Conservation (phyloP, 2,113 vertebrate species). For the Phyllopteryx taeniolatus region DNA sequence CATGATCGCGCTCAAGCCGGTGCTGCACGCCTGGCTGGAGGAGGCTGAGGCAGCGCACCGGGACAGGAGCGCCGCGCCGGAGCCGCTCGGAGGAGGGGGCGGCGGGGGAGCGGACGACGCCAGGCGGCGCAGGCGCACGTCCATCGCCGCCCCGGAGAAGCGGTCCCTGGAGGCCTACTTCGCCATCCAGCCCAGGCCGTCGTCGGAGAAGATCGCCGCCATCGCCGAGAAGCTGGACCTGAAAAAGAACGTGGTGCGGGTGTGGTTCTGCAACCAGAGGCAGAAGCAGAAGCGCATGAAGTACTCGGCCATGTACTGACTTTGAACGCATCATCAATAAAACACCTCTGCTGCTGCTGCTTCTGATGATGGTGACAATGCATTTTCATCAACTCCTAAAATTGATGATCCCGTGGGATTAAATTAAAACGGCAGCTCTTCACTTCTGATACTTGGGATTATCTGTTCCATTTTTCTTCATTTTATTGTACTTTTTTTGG, state of each 20-base stretch:
- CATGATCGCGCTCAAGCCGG: slow-evolving; percentile 91
- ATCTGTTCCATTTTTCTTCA: slow-evolving; percentile 27
- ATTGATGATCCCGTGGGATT: neutral
- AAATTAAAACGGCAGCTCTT: slow-evolving; percentile 7
- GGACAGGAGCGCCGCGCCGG: slow-evolving; percentile 82
- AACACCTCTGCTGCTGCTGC: slow-evolving; percentile 13
- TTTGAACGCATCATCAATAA: slow-evolving; percentile 53
- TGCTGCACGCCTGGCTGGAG: slow-evolving; percentile 91
- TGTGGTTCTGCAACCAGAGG: slow-evolving; percentile 94
- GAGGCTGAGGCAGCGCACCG: slow-evolving; percentile 86
- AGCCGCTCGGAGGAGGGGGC: slow-evolving; percentile 79
- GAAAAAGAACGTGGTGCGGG: slow-evolving; percentile 92
- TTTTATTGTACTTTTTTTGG: slow-evolving; percentile 45
- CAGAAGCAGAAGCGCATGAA: slow-evolving; percentile 97
- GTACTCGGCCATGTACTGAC: slow-evolving; percentile 86
- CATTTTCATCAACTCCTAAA: neutral
- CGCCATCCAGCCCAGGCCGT: slow-evolving; percentile 89
- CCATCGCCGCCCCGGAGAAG: slow-evolving; percentile 91
- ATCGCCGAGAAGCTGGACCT: slow-evolving; percentile 92
- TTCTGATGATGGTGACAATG: neutral
- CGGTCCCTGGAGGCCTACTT: slow-evolving; percentile 91
- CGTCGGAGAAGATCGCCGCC: slow-evolving; percentile 89
- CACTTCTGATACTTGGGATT: slow-evolving; percentile 49
- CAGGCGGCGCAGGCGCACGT: slow-evolving; percentile 87
- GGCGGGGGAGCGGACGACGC: slow-evolving; percentile 79